Conservation (phyloP, 2,113 vertebrate genomes). For the Toxotes chatareus region DNA sequence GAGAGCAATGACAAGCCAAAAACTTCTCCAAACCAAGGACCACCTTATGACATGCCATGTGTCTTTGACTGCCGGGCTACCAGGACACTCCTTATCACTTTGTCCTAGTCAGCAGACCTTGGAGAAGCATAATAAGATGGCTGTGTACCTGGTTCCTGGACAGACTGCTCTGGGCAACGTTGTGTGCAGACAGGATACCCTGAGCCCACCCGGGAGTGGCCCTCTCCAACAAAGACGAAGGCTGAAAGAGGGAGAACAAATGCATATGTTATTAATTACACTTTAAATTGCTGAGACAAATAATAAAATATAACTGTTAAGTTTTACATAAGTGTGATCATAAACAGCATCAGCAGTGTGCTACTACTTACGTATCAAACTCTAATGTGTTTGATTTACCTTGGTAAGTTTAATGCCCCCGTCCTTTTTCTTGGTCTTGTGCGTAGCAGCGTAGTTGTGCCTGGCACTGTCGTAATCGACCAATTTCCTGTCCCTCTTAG, state of each 20-base stretch:
- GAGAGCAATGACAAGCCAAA: background rate
- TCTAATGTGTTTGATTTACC: conserved; percentile 79
- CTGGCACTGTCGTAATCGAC: conserved; percentile 98
- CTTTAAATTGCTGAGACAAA: no score
- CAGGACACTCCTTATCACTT: background rate
- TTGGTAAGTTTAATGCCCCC: conserved; percentile 94
- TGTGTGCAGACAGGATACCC: conserved; percentile 98
- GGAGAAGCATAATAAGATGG: background rate
- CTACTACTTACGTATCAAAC: background rate
- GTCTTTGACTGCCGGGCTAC: background rate
- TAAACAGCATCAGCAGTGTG: background rate
- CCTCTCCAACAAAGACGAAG: conserved; percentile 97
- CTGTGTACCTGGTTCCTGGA: conserved; percentile 95
- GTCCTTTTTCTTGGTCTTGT: conserved; percentile 97
- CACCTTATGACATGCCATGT: background rate
- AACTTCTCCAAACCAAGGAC: background rate
- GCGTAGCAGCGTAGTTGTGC: conserved; percentile 93
- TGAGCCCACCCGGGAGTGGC: conserved; percentile 99
- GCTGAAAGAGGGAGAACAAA: conserved; percentile 78
- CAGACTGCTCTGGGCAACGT: conserved; percentile 98
- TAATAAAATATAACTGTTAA: background rate
- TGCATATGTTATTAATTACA: no score
- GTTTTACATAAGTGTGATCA: background rate
- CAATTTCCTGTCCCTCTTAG: conserved; percentile 96
- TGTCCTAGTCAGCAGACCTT: background rate